Conservation (phyloP, 2,888 invertebrate genomes). For the Amphimallon solstitiale region DNA sequence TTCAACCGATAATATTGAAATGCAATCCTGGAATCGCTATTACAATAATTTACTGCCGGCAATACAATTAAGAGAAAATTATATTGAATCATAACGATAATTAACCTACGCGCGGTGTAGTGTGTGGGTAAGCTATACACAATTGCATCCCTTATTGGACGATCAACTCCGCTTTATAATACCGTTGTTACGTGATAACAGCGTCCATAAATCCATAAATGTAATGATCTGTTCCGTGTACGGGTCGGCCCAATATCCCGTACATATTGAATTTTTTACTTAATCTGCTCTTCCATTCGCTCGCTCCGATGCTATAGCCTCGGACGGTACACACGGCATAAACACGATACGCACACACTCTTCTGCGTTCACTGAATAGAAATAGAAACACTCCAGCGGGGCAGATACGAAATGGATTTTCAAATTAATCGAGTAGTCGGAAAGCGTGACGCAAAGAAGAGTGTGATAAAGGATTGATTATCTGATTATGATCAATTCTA, state of each 20-base stretch:
- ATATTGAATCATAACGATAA: constrained; percentile 40
- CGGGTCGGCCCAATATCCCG: constrained; percentile 51
- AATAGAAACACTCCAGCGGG: constrained; percentile 10
- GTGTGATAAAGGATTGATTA: too few species aligned
- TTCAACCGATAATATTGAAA: too few species aligned
- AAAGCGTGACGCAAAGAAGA: too few species aligned
- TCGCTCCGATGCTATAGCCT: constrained; percentile 9
- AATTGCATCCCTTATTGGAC: constrained; percentile 41
- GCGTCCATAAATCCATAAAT: constrained; percentile 58
- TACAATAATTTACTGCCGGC: too few species aligned
- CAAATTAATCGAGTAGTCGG: too few species aligned
- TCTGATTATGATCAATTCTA: too few species aligned
- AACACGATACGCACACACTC: constrained; percentile 3
- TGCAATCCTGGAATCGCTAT: too few species aligned
- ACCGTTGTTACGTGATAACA: constrained; percentile 55
- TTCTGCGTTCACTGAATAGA: constrained; percentile 7
- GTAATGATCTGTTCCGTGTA: constrained; percentile 57
- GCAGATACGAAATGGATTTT: too few species aligned
- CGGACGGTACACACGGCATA: neutral
- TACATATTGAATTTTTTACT: constrained; percentile 56
- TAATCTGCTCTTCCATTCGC: constrained; percentile 36
- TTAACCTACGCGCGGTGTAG: constrained; percentile 29
- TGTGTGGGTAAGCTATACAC: too few species aligned
- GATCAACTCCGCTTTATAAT: constrained; percentile 47
- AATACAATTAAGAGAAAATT: constrained; percentile 27